phyloP scores from a whole-genome alignment of 2,888 invertebrate species.

The Ethmia dodecea region DNA sequence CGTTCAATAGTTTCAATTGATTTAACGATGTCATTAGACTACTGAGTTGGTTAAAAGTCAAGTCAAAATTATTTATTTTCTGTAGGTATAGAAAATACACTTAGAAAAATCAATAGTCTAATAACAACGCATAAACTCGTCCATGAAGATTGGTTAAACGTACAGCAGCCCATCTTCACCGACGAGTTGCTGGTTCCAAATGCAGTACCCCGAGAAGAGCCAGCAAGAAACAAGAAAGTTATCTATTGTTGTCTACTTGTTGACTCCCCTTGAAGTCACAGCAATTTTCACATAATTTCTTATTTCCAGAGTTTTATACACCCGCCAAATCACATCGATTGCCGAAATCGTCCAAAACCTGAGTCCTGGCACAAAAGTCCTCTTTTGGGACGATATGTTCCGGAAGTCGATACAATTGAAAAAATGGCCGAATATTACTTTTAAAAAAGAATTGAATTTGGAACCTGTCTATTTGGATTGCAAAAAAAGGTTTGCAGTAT shows the following conservation, averaged over 20 bases:
- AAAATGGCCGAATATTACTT: background rate
- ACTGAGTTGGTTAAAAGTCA: too few species aligned
- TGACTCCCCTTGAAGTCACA: background rate
- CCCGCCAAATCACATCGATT: slow-evolving; percentile 78
- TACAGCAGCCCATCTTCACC: too few species aligned
- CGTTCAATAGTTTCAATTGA: background rate
- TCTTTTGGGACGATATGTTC: slow-evolving; percentile 93
- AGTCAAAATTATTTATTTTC: too few species aligned
- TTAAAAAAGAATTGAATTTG: slow-evolving; percentile 28
- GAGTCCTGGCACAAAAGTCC: slow-evolving; percentile 71
- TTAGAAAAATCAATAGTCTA: too few species aligned
- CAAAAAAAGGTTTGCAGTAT: slow-evolving; percentile 33
- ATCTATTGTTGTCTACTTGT: background rate
- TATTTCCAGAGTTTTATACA: slow-evolving; percentile 73
- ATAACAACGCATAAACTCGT: too few species aligned
- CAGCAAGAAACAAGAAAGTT: background rate
- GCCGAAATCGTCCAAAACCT: slow-evolving; percentile 60
- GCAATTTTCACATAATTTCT: background rate
- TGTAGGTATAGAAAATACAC: too few species aligned
- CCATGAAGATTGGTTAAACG: too few species aligned
- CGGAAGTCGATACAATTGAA: slow-evolving; percentile 63
- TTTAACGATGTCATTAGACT: background rate
- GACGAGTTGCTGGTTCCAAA: too few species aligned
- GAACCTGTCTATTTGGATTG: slow-evolving; percentile 87
- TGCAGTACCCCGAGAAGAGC: too few species aligned